phyloP scores from a whole-genome alignment of 2,113 vertebrate species.

The Poecile atricapillus region DNA sequence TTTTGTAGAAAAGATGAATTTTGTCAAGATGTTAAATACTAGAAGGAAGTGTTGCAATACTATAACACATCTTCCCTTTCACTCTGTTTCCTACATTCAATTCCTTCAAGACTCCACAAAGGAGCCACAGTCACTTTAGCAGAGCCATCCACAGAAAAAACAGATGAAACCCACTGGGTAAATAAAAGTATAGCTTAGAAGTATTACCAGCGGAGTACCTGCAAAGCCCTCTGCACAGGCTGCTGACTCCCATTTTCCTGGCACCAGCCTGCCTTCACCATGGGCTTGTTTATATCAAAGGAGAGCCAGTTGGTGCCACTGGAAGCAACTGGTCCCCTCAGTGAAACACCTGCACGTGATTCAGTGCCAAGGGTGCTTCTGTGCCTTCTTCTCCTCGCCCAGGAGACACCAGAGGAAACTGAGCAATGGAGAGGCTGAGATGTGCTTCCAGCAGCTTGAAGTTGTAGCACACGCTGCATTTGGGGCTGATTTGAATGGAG shows the following conservation, averaged over 20 bases:
- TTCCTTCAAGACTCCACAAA: neutral
- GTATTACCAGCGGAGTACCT: neutral
- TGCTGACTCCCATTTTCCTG: neutral
- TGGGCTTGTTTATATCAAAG: neutral
- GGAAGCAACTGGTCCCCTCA: neutral
- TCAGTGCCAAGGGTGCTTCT: neutral
- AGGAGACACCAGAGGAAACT: neutral
- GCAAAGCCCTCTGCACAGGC: neutral
- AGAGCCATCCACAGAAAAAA: neutral
- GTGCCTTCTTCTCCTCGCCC: neutral
- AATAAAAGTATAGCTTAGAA: neutral
- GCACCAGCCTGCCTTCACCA: neutral
- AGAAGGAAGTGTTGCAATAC: neutral
- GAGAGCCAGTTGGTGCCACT: neutral
- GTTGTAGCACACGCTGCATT: fast-evolving
- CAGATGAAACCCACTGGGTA: neutral
- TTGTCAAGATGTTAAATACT: neutral
- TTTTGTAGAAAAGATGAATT: neutral
- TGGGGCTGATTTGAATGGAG: neutral
- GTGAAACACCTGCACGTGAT: fast-evolving
- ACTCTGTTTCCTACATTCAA: neutral
- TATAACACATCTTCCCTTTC: neutral
- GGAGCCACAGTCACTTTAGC: neutral
- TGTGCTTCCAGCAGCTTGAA: neutral
- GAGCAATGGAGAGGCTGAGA: neutral